These are phyloP conservation scores for Porphyrio hochstetteri DNA, from an alignment of 2,113 vertebrate genomes.

Conservation along the genomic window DNA sequence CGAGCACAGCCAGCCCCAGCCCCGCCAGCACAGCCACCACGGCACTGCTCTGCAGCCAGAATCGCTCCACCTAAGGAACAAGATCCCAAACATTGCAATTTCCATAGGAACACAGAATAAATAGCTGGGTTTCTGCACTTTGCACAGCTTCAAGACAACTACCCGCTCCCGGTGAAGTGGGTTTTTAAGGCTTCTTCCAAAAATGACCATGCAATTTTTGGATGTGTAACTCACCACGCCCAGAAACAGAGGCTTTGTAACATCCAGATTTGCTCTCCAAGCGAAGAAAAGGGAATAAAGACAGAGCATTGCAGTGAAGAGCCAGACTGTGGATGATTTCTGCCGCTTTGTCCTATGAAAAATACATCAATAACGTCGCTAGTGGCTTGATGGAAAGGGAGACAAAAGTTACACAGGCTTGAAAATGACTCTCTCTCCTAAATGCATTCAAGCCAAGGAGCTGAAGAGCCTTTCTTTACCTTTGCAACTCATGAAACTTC, in stretches of 20 bases:
- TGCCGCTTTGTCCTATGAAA: conserved; percentile 64
- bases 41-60: conserved; percentile 95
- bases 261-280: conserved; percentile 97
- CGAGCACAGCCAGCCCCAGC: conserved; percentile 77
- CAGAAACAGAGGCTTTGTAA: conserved; percentile 89
- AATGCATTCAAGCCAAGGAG: not conserved
- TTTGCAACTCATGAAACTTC: not conserved
- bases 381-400: not conserved
- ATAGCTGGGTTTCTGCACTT: not conserved
- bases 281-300: conserved; percentile 94
- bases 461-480: not conserved
- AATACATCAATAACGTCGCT: not conserved
- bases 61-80: conserved; percentile 87
- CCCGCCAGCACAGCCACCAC: conserved; percentile 90
- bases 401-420: rapidly evolving
- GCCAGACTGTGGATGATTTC: conserved; percentile 77
- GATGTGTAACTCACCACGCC: conserved; percentile 87
- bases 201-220: rapidly evolving
- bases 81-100: not conserved
- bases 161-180: not conserved
- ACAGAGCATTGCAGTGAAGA: conserved; percentile 85
- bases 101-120: not conserved
- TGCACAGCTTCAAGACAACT: not conserved
- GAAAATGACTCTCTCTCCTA: not conserved
- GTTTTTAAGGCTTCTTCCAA: not conserved